Percentiles rank a stretch among this genome's conserved stretches.
These are phyloP conservation scores for Orientallactaga bullata DNA, from an alignment of 2,113 vertebrate genomes.

Conservation along the genomic window DNA sequence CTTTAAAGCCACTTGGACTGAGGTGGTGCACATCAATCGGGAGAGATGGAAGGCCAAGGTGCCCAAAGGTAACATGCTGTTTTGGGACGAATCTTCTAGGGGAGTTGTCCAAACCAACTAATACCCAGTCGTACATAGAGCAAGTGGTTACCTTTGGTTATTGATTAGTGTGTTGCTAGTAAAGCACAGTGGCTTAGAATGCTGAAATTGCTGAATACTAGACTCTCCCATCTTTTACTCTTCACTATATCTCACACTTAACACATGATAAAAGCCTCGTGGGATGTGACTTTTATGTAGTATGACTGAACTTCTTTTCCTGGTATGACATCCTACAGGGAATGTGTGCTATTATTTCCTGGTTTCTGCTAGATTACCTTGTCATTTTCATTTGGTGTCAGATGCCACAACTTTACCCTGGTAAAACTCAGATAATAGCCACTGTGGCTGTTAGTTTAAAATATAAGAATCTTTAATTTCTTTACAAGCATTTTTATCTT, in stretches of 20 bases:
- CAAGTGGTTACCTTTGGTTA: neutral
- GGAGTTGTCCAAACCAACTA: neutral
- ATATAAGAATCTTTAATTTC: neutral
- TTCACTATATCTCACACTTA: neutral
- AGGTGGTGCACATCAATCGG: constrained; percentile 95
- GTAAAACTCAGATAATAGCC: neutral
- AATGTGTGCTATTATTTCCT: neutral
- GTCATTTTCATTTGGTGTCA: neutral
- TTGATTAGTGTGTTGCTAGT: neutral
- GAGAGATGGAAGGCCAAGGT: constrained; percentile 97
- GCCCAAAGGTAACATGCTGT: constrained; percentile 91
- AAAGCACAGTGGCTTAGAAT: neutral
- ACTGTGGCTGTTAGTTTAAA: neutral
- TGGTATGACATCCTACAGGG: neutral
- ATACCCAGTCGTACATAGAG: neutral
- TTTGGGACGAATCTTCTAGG: neutral
- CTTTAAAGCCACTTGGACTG: constrained; percentile 96
- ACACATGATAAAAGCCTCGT: neutral
- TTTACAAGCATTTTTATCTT: neutral
- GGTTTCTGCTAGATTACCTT: neutral
- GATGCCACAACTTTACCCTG: neutral
- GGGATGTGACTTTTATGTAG: neutral
- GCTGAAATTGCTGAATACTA: neutral
- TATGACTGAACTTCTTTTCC: neutral
- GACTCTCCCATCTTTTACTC: neutral